Evolutionary conservation across 2,888 invertebrate species (phyloP).

Genomic region (Luffia ferchaultella): DNA sequence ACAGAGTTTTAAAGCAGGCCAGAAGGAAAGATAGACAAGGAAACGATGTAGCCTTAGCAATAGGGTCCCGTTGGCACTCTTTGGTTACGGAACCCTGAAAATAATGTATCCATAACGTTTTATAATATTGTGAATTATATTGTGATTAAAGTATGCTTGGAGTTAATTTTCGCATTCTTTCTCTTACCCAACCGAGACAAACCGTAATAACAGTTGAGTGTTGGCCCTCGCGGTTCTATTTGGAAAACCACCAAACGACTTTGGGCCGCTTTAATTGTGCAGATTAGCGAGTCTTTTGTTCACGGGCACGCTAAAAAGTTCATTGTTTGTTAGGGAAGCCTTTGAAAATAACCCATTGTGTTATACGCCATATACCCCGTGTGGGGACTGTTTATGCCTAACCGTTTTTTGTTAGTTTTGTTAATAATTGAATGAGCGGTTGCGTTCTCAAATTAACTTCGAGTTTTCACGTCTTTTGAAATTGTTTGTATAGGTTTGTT

Average conservation of each 20-base stretch:
- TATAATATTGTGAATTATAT: not conserved
- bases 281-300: not conserved
- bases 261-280: not conserved
- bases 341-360: not conserved
- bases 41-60: too few species aligned
- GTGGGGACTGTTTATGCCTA: not conserved
- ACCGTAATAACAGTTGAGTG: not conserved
- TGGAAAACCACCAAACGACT: not conserved
- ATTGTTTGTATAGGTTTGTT: not conserved
- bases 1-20: too few species aligned
- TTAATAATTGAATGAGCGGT: not conserved
- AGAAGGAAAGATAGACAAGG: too few species aligned
- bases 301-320: not conserved
- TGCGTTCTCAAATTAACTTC: not conserved
- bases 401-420: not conserved
- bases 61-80: too few species aligned
- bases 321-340: not conserved
- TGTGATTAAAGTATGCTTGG: not conserved
- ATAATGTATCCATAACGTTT: not conserved
- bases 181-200: not conserved
- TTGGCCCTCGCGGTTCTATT: not conserved
- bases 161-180: not conserved
- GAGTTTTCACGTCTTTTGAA: not conserved
- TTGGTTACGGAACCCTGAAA: not conserved
- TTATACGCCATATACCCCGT: not conserved